Conservation (phyloP, 1,140 invertebrate species). For the Papilio helenus region DNA sequence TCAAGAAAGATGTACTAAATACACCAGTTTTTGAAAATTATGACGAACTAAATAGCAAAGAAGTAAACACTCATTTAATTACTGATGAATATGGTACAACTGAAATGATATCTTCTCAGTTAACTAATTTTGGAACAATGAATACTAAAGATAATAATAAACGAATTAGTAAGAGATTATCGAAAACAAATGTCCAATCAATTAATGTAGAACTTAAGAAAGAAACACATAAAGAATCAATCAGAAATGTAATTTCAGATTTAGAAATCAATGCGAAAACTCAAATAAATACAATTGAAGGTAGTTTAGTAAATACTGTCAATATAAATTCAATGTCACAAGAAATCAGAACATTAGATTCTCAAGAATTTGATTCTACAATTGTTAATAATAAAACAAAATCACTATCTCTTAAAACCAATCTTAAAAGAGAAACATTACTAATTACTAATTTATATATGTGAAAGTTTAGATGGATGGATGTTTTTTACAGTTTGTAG, state of each 20-base stretch:
- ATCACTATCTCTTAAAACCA: neutral
- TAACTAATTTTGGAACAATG: neutral
- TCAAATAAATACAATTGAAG: neutral
- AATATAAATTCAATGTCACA: neutral
- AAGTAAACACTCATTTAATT: neutral
- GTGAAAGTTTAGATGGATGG: no score
- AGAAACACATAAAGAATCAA: neutral
- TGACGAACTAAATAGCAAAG: neutral
- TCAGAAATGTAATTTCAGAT: neutral
- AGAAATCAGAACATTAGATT: neutral
- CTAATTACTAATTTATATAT: no score
- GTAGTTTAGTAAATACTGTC: neutral
- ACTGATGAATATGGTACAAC: neutral
- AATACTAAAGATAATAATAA: neutral
- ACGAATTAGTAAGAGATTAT: neutral
- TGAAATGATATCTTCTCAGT: neutral
- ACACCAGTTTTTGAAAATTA: conserved; percentile 10
- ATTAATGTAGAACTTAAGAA: neutral
- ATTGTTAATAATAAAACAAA: neutral
- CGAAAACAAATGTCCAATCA: neutral
- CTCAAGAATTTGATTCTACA: neutral
- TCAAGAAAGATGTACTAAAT: conserved; percentile 48
- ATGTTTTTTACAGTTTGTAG: no score
- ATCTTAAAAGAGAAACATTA: no score
- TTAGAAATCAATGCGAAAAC: neutral